Percentiles rank a stretch among this genome's conserved stretches.
phyloP scores from a whole-genome alignment of 2,113 vertebrate genomes.

The Antidorcas marsupialis region DNA sequence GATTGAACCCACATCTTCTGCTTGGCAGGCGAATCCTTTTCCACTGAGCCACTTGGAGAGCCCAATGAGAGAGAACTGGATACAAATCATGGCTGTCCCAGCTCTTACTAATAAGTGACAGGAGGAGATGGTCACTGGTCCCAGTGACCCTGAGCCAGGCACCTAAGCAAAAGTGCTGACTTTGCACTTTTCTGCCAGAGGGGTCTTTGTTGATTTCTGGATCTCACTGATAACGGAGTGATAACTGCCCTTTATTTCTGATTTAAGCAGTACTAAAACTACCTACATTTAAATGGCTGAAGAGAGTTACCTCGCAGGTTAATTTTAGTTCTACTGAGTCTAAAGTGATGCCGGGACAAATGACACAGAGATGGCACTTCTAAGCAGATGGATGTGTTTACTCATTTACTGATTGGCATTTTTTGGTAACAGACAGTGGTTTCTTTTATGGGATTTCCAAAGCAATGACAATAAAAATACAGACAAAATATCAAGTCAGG shows the following conservation, averaged over 20 bases:
- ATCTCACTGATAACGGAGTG: neutral
- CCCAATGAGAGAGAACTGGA: neutral
- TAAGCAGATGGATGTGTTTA: neutral
- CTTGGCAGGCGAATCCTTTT: neutral
- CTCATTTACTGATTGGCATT: neutral
- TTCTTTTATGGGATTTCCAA: neutral
- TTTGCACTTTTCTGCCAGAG: neutral
- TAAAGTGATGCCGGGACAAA: neutral
- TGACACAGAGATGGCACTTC: neutral
- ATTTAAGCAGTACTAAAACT: neutral
- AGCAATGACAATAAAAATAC: neutral
- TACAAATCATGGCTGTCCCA: neutral
- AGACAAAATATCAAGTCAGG: neutral
- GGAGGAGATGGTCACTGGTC: neutral
- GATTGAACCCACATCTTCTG: neutral
- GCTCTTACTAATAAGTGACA: neutral
- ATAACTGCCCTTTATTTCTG: neutral
- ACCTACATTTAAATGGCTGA: conserved; percentile 58
- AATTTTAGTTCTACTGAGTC: neutral
- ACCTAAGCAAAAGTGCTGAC: neutral
- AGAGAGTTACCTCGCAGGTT: neutral
- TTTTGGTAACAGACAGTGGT: neutral
- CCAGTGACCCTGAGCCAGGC: neutral
- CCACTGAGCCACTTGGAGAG: neutral
- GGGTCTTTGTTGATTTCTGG: conserved; percentile 15